phyloP scores from a whole-genome alignment of 2,797 vertebrate species.

The Furcifer pardalis region DNA sequence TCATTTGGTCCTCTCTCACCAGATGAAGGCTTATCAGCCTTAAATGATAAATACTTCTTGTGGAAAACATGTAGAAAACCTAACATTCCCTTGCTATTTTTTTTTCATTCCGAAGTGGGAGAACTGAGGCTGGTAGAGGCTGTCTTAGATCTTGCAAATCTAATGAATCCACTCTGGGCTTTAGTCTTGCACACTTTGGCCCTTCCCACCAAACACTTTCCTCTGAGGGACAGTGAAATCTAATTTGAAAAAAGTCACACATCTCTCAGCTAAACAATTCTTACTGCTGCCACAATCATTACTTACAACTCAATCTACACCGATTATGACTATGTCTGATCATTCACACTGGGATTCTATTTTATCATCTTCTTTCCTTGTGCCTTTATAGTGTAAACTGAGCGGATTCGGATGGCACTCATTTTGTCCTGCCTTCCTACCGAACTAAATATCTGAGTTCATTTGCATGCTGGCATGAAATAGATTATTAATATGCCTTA shows the following conservation, averaged over 20 bases:
- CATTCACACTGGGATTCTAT: neutral
- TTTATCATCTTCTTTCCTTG: neutral
- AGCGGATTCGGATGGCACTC: neutral
- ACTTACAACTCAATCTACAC: neutral
- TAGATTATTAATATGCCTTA: constrained; percentile 45
- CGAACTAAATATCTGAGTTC: constrained; percentile 38
- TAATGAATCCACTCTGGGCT: too few species aligned
- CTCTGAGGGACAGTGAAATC: too few species aligned
- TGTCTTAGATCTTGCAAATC: too few species aligned
- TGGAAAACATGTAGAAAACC: constrained; percentile 35
- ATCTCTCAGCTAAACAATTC: neutral
- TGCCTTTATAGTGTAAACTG: neutral
- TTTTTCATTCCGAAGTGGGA: neutral
- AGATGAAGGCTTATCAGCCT: constrained; percentile 35
- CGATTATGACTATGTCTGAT: neutral
- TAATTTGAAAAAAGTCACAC: too few species aligned
- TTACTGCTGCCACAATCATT: too few species aligned
- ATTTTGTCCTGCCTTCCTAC: neutral
- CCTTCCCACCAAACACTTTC: too few species aligned
- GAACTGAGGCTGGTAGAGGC: too few species aligned
- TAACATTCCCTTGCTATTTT: constrained; percentile 34
- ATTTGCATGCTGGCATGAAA: constrained; percentile 49
- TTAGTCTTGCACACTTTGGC: too few species aligned
- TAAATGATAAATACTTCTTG: constrained; percentile 32
- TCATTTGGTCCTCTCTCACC: constrained; percentile 38